phyloP scores from a whole-genome alignment of 1,140 invertebrate species.

The Rhopalosiphum padi region DNA sequence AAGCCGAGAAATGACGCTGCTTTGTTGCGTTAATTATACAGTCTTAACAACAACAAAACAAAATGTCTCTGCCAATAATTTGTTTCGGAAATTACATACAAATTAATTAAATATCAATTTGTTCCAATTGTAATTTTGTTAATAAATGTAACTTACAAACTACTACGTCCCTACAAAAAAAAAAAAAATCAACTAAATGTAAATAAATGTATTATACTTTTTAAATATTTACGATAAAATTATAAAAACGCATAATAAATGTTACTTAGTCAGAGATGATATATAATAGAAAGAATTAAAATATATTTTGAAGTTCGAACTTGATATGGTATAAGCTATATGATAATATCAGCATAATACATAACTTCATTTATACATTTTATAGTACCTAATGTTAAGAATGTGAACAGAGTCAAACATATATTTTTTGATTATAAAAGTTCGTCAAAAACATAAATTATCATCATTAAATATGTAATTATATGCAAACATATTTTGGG shows the following conservation, averaged over 20 bases:
- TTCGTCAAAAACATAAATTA: neutral
- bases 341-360: too few relatives aligned
- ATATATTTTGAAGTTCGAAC: neutral
- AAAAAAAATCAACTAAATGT: neutral
- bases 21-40: constrained; percentile 47
- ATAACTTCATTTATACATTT: too few relatives aligned
- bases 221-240: neutral
- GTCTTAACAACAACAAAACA: neutral
- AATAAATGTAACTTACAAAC: neutral
- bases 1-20: neutral
- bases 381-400: neutral
- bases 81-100: neutral
- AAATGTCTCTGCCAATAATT: constrained; percentile 36
- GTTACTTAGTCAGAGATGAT: neutral
- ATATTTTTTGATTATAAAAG: neutral
- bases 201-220: neutral
- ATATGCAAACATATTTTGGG: neutral
- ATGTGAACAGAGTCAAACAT: neutral
- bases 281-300: neutral
- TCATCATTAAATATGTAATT: neutral
- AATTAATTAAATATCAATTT: constrained; percentile 32
- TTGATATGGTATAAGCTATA: too few relatives aligned
- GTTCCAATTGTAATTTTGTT: neutral
- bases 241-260: neutral
- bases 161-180: neutral